Evolutionary conservation across 2,113 vertebrate species (phyloP), one percentile per base, ranked within the genome.

Genomic region (Cebus imitator): DNA sequence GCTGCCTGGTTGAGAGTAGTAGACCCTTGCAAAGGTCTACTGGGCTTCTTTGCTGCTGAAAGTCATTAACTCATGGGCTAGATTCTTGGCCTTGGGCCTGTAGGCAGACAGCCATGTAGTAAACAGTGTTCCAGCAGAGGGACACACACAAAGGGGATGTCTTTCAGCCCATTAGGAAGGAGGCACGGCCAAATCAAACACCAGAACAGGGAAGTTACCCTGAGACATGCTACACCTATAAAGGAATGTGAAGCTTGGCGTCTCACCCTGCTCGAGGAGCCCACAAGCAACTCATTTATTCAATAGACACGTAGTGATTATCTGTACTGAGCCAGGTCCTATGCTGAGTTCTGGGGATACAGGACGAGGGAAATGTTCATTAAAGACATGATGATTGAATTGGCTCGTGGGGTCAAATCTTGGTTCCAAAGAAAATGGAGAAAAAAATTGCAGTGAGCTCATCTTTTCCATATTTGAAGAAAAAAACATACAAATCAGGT

Each of bases 101-200:
- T 4, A 72, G 83, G 92, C 90, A 61, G 83, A 79, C 64, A 83
- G 64, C 79, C 43, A 6, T 5, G 20, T 45, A 32, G 25, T 75
- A 64, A 96, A 45, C 76, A 16, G 7, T 13, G 1, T 91, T 85
- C 48, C 58, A 43, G 75, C 37, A 66, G 81, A 90, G 64, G 68
- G 43, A 32, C 13, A 70, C 86, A 64, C 55, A 89, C 68, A 90
- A 37, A 37, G 80, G 37, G 61, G 37, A 18, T 4, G 14, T 57
- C 79, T 87, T 93, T 78, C 83, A 94, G 90, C 37, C 75, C 73
- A 6, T 86, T 43, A 87, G 84, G 84, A 93, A 87, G 61, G 55
- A 82, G 91, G 61, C 89, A 30, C 1, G 3, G 94, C 93, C 96
- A 97, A 91, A 79, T 27, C 82, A 87, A 91, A 96, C 43, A 86